Evolutionary conservation across 2,797 vertebrate genomes (phyloP).

Genomic region (Holocentrus rufus): DNA sequence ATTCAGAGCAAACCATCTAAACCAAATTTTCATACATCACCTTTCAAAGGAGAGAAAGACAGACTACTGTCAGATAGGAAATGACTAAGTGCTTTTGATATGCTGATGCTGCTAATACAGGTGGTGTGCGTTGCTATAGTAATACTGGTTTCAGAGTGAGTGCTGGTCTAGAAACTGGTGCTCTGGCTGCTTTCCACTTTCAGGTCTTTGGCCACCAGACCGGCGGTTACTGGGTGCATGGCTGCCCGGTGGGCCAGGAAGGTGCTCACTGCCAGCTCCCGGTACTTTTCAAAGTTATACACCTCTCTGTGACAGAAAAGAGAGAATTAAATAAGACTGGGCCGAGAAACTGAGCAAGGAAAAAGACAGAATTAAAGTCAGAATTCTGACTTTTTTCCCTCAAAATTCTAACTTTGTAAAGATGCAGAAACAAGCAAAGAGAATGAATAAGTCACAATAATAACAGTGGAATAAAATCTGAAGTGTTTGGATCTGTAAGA

Average conservation of each 20-base stretch:
- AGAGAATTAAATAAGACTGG: background rate
- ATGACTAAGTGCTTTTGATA: background rate
- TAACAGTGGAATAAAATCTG: too few species aligned
- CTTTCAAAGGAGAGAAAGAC: background rate
- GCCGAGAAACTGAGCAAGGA: background rate
- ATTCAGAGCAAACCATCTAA: background rate
- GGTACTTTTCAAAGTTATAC: constrained; percentile 86
- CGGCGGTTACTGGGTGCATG: constrained; percentile 91
- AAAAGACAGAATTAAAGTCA: background rate
- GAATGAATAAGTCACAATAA: background rate
- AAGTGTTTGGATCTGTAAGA: background rate
- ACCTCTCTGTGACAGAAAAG: constrained; percentile 84
- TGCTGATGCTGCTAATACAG: background rate
- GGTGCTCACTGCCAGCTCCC: constrained; percentile 78
- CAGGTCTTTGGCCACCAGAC: constrained; percentile 90
- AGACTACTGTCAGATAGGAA: background rate
- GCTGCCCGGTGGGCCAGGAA: constrained; percentile 81
- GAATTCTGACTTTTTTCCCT: too few species aligned
- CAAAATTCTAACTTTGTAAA: too few species aligned
- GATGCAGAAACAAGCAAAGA: too few species aligned
- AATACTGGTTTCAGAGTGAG: too few species aligned
- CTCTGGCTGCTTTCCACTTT: constrained; percentile 78
- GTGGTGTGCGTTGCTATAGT: background rate
- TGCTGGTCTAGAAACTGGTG: constrained; percentile 28
- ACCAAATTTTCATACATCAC: background rate